A percentile compares a stretch with the other conserved stretches of the same genome.
These are phyloP conservation scores for Platycheirus rosarum DNA, from an alignment of 2,888 invertebrate genomes.

Conservation along the genomic window DNA sequence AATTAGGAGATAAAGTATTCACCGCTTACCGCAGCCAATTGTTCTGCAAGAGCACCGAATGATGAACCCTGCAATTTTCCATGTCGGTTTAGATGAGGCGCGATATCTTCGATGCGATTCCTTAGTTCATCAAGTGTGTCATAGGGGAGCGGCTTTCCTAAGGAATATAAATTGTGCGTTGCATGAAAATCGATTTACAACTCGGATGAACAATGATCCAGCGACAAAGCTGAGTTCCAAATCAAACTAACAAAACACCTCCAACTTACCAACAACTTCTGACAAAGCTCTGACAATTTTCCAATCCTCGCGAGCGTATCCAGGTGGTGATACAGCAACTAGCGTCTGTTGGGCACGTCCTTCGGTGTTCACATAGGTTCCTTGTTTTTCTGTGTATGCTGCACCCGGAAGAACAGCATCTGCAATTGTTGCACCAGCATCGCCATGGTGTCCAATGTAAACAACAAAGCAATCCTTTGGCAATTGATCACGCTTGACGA, in stretches of 20 bases:
- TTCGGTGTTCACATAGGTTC: constrained; percentile 98
- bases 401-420: constrained; percentile 97
- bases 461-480: constrained; percentile 93
- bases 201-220: too few relatives aligned
- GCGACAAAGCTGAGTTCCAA: too few relatives aligned
- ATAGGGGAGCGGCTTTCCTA: constrained; percentile 90
- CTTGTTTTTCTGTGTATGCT: constrained; percentile 99
- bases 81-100: constrained; percentile 94
- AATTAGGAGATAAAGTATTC: background rate
- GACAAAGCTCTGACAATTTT: constrained; percentile 98
- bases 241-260: background rate
- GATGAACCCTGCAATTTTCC: constrained; percentile 93
- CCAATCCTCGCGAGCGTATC: constrained; percentile 98
- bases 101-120: constrained; percentile 90
- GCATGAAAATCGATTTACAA: too few relatives aligned
- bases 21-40: constrained; percentile 86
- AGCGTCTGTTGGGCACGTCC: constrained; percentile 96
- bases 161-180: background rate
- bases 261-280: constrained; percentile 87
- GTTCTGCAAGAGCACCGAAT: constrained; percentile 91
- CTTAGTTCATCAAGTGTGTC: constrained; percentile 93
- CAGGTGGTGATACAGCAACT: constrained; percentile 94
- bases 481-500: constrained; percentile 89
- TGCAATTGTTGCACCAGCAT: constrained; percentile 95
- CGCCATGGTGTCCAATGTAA: constrained; percentile 98